Evolutionary conservation across 1,140 invertebrate species (phyloP).

Genomic region (Drosophila kurseongensis): DNA sequence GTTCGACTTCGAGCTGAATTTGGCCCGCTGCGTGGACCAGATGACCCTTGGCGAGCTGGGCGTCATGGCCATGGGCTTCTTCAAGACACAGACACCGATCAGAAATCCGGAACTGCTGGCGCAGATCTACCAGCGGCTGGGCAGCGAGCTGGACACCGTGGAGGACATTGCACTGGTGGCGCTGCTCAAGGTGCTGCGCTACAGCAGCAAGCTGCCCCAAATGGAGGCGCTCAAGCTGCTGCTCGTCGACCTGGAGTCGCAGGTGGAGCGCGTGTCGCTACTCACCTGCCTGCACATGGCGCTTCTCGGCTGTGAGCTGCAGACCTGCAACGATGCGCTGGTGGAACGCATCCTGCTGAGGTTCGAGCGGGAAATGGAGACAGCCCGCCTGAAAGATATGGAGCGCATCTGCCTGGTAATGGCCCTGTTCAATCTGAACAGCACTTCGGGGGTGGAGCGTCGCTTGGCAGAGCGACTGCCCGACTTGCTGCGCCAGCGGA

Average conservation of each 20-base stretch:
- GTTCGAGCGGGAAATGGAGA: slow-evolving; percentile 74
- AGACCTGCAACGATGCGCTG: slow-evolving; percentile 81
- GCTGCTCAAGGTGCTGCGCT: slow-evolving; percentile 86
- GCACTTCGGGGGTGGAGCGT: slow-evolving; percentile 70
- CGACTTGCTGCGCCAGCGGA: slow-evolving; percentile 84
- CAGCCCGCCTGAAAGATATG: slow-evolving; percentile 87
- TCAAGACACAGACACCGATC: slow-evolving; percentile 87
- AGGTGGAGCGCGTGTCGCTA: slow-evolving; percentile 85
- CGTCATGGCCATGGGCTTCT: slow-evolving; percentile 87
- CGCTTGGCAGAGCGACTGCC: slow-evolving; percentile 85
- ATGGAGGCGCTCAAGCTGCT: slow-evolving; percentile 66
- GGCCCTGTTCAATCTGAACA: slow-evolving; percentile 85
- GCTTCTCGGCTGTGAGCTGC: slow-evolving; percentile 85
- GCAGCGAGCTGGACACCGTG: slow-evolving; percentile 78
- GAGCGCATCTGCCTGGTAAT: slow-evolving; percentile 86
- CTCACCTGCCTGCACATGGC: slow-evolving; percentile 86
- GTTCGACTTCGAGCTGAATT: slow-evolving; percentile 86
- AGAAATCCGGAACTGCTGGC: slow-evolving; percentile 81
- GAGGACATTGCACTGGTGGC: slow-evolving; percentile 85
- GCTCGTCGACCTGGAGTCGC: slow-evolving; percentile 67
- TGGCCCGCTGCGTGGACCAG: slow-evolving; percentile 84
- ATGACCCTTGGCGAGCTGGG: slow-evolving; percentile 86
- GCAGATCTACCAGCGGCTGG: slow-evolving; percentile 84
- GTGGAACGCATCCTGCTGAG: slow-evolving; percentile 80
- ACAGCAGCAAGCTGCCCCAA: slow-evolving; percentile 76